Conservation (phyloP, 2,797 vertebrate species). For the Choloepus didactylus region DNA sequence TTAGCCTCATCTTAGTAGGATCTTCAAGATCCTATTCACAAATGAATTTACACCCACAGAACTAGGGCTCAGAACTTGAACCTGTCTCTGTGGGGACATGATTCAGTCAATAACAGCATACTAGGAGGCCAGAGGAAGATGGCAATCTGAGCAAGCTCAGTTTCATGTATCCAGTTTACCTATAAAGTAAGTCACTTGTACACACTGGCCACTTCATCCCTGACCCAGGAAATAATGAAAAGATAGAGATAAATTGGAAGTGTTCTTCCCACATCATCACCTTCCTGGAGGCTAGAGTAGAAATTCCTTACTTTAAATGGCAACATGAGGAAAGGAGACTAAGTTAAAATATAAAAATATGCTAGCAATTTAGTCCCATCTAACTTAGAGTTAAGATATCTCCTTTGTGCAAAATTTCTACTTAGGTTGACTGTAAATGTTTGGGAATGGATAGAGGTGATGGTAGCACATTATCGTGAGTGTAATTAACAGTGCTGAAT, state of each 20-base stretch:
- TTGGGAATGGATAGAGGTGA: too few relatives aligned
- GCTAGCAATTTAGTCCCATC: background rate
- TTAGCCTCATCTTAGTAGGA: too few relatives aligned
- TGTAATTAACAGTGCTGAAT: too few relatives aligned
- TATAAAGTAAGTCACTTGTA: background rate
- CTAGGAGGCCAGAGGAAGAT: background rate
- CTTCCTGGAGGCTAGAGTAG: background rate
- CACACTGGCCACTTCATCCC: background rate
- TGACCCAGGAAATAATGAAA: background rate
- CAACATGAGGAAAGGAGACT: background rate
- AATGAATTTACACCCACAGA: too few relatives aligned
- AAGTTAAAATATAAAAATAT: constrained; percentile 8
- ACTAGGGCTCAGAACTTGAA: too few relatives aligned
- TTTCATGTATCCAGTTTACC: background rate
- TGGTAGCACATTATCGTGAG: too few relatives aligned
- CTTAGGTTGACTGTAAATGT: too few relatives aligned
- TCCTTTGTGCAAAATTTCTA: too few relatives aligned
- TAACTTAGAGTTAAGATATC: background rate
- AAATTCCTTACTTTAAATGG: background rate
- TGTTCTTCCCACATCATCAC: background rate
- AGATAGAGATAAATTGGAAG: background rate
- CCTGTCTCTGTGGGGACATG: too few relatives aligned
- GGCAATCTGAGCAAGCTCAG: background rate
- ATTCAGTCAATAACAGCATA: background rate
- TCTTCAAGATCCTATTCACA: too few relatives aligned